Base-by-base conservation (phyloP, 2,888 invertebrate genomes). In the Empis stercorea region DNA sequence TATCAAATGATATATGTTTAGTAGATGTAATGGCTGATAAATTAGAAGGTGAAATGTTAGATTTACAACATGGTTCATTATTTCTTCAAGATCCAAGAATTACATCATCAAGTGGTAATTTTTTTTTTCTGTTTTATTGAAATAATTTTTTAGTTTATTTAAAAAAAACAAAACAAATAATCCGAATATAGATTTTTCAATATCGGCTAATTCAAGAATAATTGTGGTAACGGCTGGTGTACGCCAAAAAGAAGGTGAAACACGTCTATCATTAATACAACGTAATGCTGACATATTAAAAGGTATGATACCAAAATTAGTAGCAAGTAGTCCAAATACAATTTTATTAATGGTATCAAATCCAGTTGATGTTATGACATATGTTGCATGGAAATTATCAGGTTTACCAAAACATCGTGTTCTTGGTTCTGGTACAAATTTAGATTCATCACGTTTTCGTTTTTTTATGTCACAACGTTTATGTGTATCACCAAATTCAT, bases 171-270 rank as follows among this genome's bases (percentile, higher is more conserved):
- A n/a, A n/a, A n/a, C n/a, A n/a, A n/a, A n/a, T n/a, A n/a, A n/a
- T n/a, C n/a, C n/a, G n/a, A 49, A 51, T 38, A 55, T 59, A 73
- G 84, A 91, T 67, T 87, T 84, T 58, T 64, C 77, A 0, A 72
- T 79, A 3, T 79, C 86, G 1, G 81, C 80, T 23, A 79, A 81
- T 30, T 91, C 89, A 0, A 80, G 79, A 55, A 68, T 94, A 13
- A 85, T 87, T 61, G 78, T 93, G 40, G 78, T 94, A 45, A 88
- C 92, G 0, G 91, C 92, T 1, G 93, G 91, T 0, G 87, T 82
- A 9, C 73, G 89, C 10, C 87, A 87, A 63, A 76, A 80, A 11
- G 83, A 83, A 57, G 86, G 86, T 0, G 88, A 92, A 65, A 73
- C 79, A 2, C 75, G 89, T 2, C 71, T 88, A 15, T 76, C 80